Base-by-base conservation (phyloP, 2,113 vertebrate species). In the Silurus meridionalis region DNA sequence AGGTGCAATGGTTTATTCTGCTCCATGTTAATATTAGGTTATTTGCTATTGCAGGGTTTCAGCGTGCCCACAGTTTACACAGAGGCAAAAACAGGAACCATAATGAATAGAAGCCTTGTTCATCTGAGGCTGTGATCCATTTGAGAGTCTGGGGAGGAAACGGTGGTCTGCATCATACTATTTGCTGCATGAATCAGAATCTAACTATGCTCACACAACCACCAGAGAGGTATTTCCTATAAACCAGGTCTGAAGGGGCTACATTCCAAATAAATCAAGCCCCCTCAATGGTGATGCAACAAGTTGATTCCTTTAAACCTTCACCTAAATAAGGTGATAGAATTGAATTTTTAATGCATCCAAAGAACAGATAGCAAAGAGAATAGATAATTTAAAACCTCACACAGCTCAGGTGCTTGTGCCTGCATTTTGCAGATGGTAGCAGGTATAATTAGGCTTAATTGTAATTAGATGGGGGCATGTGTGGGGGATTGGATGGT, bases 61-160 rank as follows among this genome's bases (percentile, higher is more conserved):
- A 55, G 64, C 48, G 28, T 50, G 85, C 66, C 79, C 53, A 66
- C 15, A 86, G 84, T 87, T 82, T 87, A 83, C 88, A 86, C 85
- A 78, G 86, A 83, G 87, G 80, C 85, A 88, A 91, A 80, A 92
- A 91, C 89, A 92, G 86, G 79, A 74, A 91, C 88, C 82, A 84
- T 37, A 53, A 61, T 91, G 89, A 93, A 94, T 89, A 86, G 90
- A 25, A 23, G 53, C 78, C 86, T 88, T 91, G 84, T 86, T 85
- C 50, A 69, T 82, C 25, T 0, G 50, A 23, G 58, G 79, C 85
- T 85, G 83, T 63, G 74, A 88, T 91, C 87, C 84, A 89, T 91
- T 91, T 86, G 88, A 91, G 86, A 90, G 87, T 83, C 82, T 11
- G 58, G 91, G 83, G 85, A 90, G 92, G 91, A 91, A 93, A 90